Conservation (phyloP, 37 sponge, comb jelly and placozoan species). For the Haliclona indistincta region DNA sequence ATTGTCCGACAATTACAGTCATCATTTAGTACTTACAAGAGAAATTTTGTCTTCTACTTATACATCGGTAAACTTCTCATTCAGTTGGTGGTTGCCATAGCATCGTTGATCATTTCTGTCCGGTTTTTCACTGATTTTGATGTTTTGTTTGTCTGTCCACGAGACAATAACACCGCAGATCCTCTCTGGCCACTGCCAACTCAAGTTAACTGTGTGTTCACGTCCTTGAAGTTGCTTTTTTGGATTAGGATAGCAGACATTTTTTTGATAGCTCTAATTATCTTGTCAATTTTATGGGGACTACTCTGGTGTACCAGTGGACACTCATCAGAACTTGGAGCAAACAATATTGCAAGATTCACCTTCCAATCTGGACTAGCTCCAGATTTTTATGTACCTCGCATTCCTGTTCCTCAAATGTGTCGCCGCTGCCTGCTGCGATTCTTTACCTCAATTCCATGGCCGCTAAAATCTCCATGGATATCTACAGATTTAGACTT, state of each 20-base stretch:
- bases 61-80: constrained; percentile 33
- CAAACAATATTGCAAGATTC: constrained; percentile 36
- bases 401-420: neutral
- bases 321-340: constrained; percentile 46
- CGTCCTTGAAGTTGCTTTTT: constrained; percentile 50
- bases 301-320: constrained; percentile 43
- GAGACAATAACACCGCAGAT: neutral
- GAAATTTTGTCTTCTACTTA: constrained; percentile 37
- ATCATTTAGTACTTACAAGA: constrained; percentile 39
- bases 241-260: constrained; percentile 47
- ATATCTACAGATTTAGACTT: constrained; percentile 55
- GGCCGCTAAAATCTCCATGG: constrained; percentile 9
- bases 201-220: constrained; percentile 9
- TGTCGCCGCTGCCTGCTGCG: neutral
- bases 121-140: constrained; percentile 48
- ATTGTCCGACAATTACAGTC: constrained; percentile 24
- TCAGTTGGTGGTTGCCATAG: constrained; percentile 20
- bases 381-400: constrained; percentile 37
- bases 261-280: constrained; percentile 31
- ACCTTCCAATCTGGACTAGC: constrained; percentile 36
- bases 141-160: constrained; percentile 52
- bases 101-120: constrained; percentile 9
- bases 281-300: constrained; percentile 38
- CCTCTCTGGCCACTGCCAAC: constrained; percentile 20
- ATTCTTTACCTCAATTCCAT: constrained; percentile 16